These are phyloP conservation scores for Grammomys surdaster DNA, from an alignment of 2,113 vertebrate genomes.

Conservation along the genomic window DNA sequence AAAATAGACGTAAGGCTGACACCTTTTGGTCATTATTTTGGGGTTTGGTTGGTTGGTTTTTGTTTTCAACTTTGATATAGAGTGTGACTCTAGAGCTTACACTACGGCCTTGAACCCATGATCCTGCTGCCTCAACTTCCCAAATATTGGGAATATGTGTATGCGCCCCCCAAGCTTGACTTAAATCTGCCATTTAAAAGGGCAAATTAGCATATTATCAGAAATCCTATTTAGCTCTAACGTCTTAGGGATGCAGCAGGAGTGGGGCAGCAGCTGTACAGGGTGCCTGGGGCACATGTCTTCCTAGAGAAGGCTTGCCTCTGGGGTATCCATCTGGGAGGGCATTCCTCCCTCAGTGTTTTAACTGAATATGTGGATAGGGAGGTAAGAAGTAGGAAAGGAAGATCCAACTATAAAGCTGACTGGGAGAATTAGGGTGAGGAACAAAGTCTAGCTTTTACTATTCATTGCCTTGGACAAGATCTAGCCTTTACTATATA, in stretches of 20 bases:
- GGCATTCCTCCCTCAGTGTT: background rate
- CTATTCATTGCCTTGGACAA: background rate
- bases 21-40: background rate
- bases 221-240: constrained; percentile 2
- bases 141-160: background rate
- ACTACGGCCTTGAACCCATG: background rate
- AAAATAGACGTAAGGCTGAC: background rate
- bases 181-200: background rate
- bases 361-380: background rate
- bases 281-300: background rate
- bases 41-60: background rate
- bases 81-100: background rate
- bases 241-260: background rate
- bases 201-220: background rate
- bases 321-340: background rate
- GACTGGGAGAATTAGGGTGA: background rate
- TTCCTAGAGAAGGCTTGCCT: background rate
- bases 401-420: background rate
- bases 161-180: background rate
- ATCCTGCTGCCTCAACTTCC: background rate
- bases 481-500: background rate
- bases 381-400: background rate
- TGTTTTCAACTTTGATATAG: background rate
- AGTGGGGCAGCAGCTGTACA: background rate
- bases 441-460: background rate